Evolutionary conservation across 35 echinoderm and acorn worm species (phyloP).

Genomic region (Diadema setosum): DNA sequence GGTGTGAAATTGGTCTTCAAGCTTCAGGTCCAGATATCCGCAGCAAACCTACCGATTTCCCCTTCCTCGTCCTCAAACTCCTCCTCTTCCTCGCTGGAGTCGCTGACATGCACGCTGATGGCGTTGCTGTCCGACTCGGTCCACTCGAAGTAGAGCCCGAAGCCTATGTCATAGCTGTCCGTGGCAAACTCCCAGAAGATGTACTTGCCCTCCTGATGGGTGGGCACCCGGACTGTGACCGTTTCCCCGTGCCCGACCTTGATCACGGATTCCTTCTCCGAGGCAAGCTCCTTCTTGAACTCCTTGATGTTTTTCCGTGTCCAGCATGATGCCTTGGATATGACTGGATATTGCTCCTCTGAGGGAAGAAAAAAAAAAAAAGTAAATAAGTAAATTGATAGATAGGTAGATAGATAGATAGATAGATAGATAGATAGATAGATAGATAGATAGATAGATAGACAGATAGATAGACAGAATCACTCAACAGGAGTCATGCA

Average conservation of each 20-base stretch:
- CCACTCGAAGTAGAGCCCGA: conserved; percentile 99
- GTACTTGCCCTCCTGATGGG: conserved; percentile 89
- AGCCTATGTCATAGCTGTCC: conserved; percentile 96
- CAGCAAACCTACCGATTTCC: neutral
- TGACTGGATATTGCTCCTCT: conserved; percentile 65
- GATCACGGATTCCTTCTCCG: conserved; percentile 86
- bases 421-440: no score
- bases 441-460: no score
- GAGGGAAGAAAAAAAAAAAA: neutral
- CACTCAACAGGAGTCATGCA: no score
- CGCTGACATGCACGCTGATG: conserved; percentile 96
- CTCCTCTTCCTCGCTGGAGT: conserved; percentile 92
- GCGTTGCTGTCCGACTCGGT: conserved; percentile 80
- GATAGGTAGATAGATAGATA: no score
- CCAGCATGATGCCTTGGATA: conserved; percentile 93
- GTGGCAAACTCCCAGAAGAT: conserved; percentile 99
- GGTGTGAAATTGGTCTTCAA: no score
- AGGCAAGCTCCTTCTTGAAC: conserved; percentile 82
- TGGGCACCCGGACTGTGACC: conserved; percentile 93
- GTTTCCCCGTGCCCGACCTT: conserved; percentile 91
- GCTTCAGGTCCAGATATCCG: no score
- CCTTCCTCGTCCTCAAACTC: conserved; percentile 88
- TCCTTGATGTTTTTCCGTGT: conserved; percentile 75
- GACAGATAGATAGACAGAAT: no score
- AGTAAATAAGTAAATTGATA: no score